Conservation (phyloP, 2,888 invertebrate genomes). For the Camptogramma bilineatum region DNA sequence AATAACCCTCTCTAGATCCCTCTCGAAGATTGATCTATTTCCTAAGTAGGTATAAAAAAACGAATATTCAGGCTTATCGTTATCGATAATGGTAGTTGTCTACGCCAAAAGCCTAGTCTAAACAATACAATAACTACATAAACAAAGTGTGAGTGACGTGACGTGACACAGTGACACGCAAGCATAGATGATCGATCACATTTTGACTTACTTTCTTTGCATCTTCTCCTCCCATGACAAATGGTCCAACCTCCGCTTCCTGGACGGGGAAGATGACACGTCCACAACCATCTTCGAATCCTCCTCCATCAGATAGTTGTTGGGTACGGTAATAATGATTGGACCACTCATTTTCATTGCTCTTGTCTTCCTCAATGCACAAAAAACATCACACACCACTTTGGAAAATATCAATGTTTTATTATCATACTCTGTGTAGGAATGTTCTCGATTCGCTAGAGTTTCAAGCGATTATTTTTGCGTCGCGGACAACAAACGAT, state of each 20-base stretch:
- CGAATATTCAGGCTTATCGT: too few species aligned
- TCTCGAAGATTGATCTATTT: too few species aligned
- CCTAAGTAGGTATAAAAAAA: too few species aligned
- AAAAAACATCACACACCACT: conserved; percentile 58
- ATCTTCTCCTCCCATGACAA: conserved; percentile 94
- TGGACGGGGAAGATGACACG: conserved; percentile 66
- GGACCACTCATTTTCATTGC: conserved; percentile 77
- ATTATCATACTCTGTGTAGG: conserved; percentile 63
- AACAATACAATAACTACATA: not conserved
- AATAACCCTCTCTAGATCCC: too few species aligned
- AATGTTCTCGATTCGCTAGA: conserved; percentile 57
- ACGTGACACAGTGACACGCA: conserved; percentile 60
- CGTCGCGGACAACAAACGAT: conserved; percentile 61
- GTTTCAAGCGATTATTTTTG: conserved; percentile 64
- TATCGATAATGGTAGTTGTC: too few species aligned
- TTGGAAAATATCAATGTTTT: conserved; percentile 52
- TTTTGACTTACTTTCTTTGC: conserved; percentile 91
- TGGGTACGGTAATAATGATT: conserved; percentile 82
- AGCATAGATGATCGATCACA: conserved; percentile 43
- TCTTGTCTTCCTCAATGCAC: conserved; percentile 50
- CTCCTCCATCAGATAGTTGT: conserved; percentile 76
- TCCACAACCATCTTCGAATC: conserved; percentile 68
- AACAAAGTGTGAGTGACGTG: conserved; percentile 40
- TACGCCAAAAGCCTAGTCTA: not conserved
- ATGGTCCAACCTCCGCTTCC: conserved; percentile 92